Conservation (phyloP, 2,888 invertebrate species). For the Lasioglossum calceatum region DNA sequence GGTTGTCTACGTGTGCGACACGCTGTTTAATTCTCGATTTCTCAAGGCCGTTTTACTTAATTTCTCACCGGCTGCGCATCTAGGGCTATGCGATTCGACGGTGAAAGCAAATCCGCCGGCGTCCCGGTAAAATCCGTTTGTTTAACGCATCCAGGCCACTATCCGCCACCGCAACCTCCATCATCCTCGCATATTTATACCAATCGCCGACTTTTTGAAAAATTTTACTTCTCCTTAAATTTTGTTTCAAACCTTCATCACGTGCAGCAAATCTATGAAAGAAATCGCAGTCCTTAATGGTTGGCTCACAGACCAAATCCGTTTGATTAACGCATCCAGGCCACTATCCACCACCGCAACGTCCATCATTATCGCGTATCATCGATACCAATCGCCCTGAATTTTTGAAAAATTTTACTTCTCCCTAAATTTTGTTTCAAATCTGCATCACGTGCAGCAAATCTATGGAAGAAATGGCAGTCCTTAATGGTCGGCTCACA, state of each 20-base stretch:
- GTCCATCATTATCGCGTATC: neutral
- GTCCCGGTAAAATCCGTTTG: neutral
- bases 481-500: neutral
- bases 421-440: neutral
- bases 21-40: constrained; percentile 32
- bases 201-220: neutral
- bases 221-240: neutral
- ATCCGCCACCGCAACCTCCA: neutral
- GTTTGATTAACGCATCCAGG: constrained; percentile 5
- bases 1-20: constrained; percentile 2
- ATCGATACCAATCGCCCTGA: neutral
- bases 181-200: neutral
- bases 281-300: neutral
- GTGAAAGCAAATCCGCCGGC: constrained; percentile 22
- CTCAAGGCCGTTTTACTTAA: constrained; percentile 30
- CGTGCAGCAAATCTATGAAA: neutral
- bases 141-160: constrained; percentile 8
- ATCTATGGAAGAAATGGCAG: neutral
- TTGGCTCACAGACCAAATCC: neutral
- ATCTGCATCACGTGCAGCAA: too few species aligned
- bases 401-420: neutral
- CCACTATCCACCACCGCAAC: neutral
- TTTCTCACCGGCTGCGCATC: constrained; percentile 30
- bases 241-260: too few species aligned
- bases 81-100: constrained; percentile 28